Percentiles rank a stretch among this genome's conserved stretches.
Conservation (phyloP, 2,888 invertebrate species). For the Dione vanillae region DNA sequence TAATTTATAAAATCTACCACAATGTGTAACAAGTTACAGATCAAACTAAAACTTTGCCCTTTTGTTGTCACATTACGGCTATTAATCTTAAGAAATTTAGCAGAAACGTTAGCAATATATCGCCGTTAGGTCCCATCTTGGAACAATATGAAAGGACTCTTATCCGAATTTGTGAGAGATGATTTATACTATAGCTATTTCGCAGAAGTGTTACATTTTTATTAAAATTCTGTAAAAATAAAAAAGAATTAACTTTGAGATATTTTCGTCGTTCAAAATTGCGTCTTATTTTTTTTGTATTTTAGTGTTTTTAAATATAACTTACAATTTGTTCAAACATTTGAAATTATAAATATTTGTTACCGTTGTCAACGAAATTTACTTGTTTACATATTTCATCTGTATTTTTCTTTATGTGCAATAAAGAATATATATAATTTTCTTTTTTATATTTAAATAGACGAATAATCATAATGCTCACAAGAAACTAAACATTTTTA, state of each 20-base stretch:
- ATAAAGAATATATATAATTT: no score
- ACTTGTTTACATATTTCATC: no score
- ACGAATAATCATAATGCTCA: no score
- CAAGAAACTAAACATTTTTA: no score
- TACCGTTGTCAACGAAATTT: neutral
- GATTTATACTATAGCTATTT: slow-evolving; percentile 32
- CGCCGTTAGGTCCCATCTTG: slow-evolving; percentile 29
- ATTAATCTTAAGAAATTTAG: slow-evolving; percentile 32
- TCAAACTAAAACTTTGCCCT: slow-evolving; percentile 15
- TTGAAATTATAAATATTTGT: neutral
- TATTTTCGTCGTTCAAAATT: neutral
- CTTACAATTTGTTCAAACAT: neutral
- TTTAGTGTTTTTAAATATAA: neutral
- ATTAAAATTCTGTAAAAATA: slow-evolving; percentile 25
- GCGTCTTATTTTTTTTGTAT: neutral
- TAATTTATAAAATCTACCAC: slow-evolving; percentile 6
- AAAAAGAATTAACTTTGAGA: neutral
- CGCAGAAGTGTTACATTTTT: slow-evolving; percentile 31
- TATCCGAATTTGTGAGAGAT: slow-evolving; percentile 31
- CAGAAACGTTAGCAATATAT: slow-evolving; percentile 28
- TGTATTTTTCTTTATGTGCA: no score
- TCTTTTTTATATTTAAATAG: no score
- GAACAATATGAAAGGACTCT: slow-evolving; percentile 33
- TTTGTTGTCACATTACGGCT: slow-evolving; percentile 24
- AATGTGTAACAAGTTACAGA: slow-evolving; percentile 13